These are phyloP conservation scores for Cylloceria caligata DNA, from an alignment of 2,888 invertebrate species.

Conservation along the genomic window DNA sequence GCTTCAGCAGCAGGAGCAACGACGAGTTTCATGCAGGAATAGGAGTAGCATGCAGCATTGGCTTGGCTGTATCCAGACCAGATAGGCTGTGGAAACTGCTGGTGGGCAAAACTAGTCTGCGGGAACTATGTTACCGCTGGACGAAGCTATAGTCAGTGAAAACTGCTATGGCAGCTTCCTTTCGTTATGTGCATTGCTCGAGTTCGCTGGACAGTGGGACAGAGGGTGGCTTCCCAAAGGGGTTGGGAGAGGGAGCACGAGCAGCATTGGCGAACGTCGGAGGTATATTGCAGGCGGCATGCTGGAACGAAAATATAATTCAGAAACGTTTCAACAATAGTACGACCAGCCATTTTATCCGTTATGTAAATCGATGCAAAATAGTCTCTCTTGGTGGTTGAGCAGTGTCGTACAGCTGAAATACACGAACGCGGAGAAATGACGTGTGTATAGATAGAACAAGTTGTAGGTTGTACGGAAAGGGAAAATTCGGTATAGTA, in stretches of 20 bases:
- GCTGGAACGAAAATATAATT: conserved; percentile 78
- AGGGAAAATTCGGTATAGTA: conserved; percentile 12
- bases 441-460: conserved; percentile 16
- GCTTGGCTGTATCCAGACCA: conserved; percentile 18
- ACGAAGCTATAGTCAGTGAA: conserved; percentile 21
- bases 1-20: conserved; percentile 13
- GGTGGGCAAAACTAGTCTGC: conserved; percentile 32
- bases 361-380: conserved; percentile 84
- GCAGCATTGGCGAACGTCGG: conserved; percentile 26
- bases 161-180: not conserved
- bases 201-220: conserved; percentile 29
- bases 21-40: conserved; percentile 27
- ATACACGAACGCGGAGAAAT: conserved; percentile 27
- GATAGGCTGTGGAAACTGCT: conserved; percentile 44
- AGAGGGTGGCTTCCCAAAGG: not conserved
- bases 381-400: conserved; percentile 71
- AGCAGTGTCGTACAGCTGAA: conserved; percentile 44
- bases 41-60: conserved; percentile 4
- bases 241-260: not conserved
- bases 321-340: conserved; percentile 80
- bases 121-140: not conserved
- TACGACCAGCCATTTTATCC: conserved; percentile 78
- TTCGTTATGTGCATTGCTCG: conserved; percentile 18
- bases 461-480: conserved; percentile 10
- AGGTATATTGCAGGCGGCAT: conserved; percentile 17